These are phyloP conservation scores for Diprion similis DNA, from an alignment of 1,140 invertebrate genomes.

Conservation along the genomic window DNA sequence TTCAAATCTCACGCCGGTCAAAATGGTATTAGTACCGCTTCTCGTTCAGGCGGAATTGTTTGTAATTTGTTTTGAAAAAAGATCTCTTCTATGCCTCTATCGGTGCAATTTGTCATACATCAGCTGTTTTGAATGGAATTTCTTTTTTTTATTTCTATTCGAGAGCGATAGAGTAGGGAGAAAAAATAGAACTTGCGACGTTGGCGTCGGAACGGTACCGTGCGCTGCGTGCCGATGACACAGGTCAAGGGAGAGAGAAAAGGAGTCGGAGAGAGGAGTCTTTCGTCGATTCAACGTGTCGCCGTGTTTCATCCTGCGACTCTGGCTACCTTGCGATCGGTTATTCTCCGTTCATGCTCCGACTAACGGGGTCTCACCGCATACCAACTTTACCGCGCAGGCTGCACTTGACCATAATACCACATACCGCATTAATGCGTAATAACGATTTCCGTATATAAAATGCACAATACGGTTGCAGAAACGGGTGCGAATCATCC, in stretches of 20 bases:
- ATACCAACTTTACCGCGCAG: constrained; percentile 28
- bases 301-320: constrained; percentile 39
- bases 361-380: constrained; percentile 46
- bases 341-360: constrained; percentile 44
- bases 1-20: no score
- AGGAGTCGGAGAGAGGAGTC: constrained; percentile 3
- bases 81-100: background rate
- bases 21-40: no score
- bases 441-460: constrained; percentile 42
- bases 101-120: background rate
- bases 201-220: background rate
- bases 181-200: background rate
- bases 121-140: background rate
- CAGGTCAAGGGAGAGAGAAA: background rate
- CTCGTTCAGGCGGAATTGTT: no score
- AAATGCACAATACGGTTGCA: constrained; percentile 27
- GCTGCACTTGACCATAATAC: constrained; percentile 33
- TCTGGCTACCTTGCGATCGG: constrained; percentile 43
- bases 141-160: background rate
- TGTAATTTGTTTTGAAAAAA: background rate
- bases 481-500: constrained; percentile 6
- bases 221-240: background rate
- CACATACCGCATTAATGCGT: constrained; percentile 34
- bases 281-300: constrained; percentile 24
- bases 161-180: background rate